phyloP scores from a whole-genome alignment of 2,113 vertebrate genomes.

The Terrapene triunguis region DNA sequence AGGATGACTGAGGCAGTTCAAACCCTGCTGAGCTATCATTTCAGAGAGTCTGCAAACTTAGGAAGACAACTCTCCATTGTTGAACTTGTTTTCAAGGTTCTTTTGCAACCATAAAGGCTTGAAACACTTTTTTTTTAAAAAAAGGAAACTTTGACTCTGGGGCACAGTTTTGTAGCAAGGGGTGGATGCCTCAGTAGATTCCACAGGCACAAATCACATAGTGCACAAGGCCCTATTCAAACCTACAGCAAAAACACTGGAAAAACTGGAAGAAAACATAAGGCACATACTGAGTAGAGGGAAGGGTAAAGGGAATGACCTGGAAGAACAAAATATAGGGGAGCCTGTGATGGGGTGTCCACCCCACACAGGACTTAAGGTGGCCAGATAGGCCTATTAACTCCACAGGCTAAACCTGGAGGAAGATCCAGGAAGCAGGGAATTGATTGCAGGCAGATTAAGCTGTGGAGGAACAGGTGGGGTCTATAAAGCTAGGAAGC shows the following conservation, averaged over 20 bases:
- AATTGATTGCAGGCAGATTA: too few species aligned
- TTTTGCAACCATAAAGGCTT: background rate
- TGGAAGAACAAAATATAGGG: background rate
- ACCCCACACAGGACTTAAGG: too few species aligned
- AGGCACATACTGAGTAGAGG: background rate
- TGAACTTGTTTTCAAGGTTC: background rate
- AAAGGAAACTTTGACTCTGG: background rate
- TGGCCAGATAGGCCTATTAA: too few species aligned
- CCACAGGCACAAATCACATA: background rate
- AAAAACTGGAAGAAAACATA: background rate
- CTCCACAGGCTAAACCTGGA: too few species aligned
- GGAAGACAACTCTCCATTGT: rapidly evolving
- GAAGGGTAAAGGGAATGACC: background rate
- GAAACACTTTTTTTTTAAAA: rapidly evolving
- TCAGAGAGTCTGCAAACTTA: background rate
- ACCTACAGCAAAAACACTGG: too few species aligned
- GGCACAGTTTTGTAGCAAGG: rapidly evolving
- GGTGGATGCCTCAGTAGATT: background rate
- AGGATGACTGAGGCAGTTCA: background rate
- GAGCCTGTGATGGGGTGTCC: too few species aligned
- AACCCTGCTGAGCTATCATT: background rate
- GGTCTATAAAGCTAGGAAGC: too few species aligned
- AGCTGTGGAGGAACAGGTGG: too few species aligned
- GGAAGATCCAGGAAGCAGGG: too few species aligned
- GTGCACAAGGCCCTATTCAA: background rate